A percentile compares a stretch with the other conserved stretches of the same genome.
phyloP scores from a whole-genome alignment of 2,888 invertebrate species.

The Noctuana brunneofusca region DNA sequence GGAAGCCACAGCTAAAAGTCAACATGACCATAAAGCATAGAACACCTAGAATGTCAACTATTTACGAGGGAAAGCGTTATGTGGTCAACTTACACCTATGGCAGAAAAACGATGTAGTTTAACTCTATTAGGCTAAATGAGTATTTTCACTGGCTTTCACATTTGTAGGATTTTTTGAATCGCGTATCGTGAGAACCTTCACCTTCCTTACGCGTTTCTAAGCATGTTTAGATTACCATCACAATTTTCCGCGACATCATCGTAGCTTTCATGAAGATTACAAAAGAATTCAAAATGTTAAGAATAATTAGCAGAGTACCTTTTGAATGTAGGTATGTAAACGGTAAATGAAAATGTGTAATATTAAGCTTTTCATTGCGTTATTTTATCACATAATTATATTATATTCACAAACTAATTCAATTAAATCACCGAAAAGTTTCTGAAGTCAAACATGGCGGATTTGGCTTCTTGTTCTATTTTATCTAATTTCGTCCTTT shows the following conservation, averaged over 20 bases:
- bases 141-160: conserved; percentile 36
- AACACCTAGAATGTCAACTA: conserved; percentile 28
- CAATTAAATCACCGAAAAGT: no score
- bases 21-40: conserved; percentile 21
- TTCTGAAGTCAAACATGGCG: not conserved
- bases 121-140: conserved; percentile 25
- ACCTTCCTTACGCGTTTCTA: conserved; percentile 14
- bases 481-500: no score
- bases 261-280: not conserved
- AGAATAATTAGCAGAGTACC: no score
- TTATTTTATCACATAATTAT: no score
- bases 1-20: not conserved
- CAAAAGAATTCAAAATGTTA: no score
- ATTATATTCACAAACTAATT: no score
- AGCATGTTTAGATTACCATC: not conserved
- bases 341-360: no score
- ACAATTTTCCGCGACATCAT: conserved; percentile 2
- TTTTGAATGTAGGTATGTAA: no score
- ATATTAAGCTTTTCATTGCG: no score
- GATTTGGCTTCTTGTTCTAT: no score
- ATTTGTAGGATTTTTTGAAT: conserved; percentile 25
- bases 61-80: conserved; percentile 31
- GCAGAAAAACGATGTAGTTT: conserved; percentile 17
- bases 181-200: conserved; percentile 19
- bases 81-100: conserved; percentile 22